Evolutionary conservation across 2,797 vertebrate genomes (phyloP).

Genomic region (Psittacula echo): DNA sequence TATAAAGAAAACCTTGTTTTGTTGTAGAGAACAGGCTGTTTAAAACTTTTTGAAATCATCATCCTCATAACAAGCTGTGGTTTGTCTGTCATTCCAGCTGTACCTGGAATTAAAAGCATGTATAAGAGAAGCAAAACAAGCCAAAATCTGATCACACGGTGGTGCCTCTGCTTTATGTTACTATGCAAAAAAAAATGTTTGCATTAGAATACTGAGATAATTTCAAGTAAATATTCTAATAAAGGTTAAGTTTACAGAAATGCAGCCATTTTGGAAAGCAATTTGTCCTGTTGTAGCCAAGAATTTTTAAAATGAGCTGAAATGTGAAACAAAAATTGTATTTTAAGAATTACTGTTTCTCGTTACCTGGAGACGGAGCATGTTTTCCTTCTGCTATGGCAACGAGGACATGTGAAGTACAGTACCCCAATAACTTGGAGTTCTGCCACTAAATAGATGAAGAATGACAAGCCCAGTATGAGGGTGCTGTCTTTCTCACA

Average conservation of each 20-base stretch:
- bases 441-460: conserved; percentile 62
- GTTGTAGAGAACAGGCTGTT: not conserved
- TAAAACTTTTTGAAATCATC: not conserved
- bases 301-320: conserved; percentile 61
- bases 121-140: not conserved
- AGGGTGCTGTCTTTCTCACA: conserved; percentile 11
- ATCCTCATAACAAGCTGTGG: not conserved
- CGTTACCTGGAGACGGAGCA: conserved; percentile 70
- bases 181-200: not conserved
- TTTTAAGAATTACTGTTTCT: conserved; percentile 65
- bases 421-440: conserved; percentile 67
- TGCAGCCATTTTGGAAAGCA: conserved; percentile 26
- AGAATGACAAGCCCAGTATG: conserved; percentile 8
- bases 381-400: conserved; percentile 75
- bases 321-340: conserved; percentile 62
- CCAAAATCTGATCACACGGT: not conserved
- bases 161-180: not conserved
- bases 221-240: not conserved
- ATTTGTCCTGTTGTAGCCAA: conserved; percentile 15
- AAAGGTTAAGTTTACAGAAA: not conserved
- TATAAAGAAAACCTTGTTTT: not conserved
- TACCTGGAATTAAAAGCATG: not conserved
- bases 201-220: not conserved
- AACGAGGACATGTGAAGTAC: conserved; percentile 56
- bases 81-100: not conserved